Evolutionary conservation across 1,140 invertebrate species (phyloP), one percentile per base, ranked within the genome.

Genomic region (Meloidogyne chitwoodi): DNA sequence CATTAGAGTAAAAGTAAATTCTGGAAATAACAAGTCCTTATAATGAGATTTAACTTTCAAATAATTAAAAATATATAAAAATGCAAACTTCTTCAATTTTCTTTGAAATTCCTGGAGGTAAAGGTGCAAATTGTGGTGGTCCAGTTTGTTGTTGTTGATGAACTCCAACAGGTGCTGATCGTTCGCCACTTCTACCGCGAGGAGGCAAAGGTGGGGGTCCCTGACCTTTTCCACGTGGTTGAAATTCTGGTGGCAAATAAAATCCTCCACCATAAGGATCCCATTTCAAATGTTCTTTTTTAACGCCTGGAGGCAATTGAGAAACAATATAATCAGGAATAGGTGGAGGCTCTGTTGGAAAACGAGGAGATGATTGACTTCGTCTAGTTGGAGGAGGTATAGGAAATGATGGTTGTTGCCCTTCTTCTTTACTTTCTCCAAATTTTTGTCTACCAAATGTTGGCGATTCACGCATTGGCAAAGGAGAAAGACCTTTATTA

Each of bases 241-340:
- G 56, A 16, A 73, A 64, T 22, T 73, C 56, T 16, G 41, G 41
- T 34, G 71, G 71, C 44, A 73, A 29, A 34, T 73, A 73, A 38
- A 73, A 73, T 38, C 71, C 71, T 26, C 71, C 71, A 14, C 71
- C 71, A 31, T 61, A 73, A 19, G 71, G 71, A 22, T 73, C 71
- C 71, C 71, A 73, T 34, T 56, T 26, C 34, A 79, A 48, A 44
- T 79, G 61, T 73, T 79, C 78, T 22, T 70, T 56, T 29, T 69
- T 65, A 27, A 79, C 69, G 61, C 78, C 78, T n/a, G 78, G 78
- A 1, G 78, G 78, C n/a, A 79, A 48, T 62, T 79, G 78, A 14
- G 44, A 62, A 22, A 77, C 8, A 38, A 77, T 64, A n/a, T 70
- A 73, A n/a, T 74, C 63, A 4, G 78, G 78, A 22, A 79, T 41